These are phyloP conservation scores for Maconellicoccus hirsutus DNA, from an alignment of 1,140 invertebrate species.

Conservation along the genomic window DNA sequence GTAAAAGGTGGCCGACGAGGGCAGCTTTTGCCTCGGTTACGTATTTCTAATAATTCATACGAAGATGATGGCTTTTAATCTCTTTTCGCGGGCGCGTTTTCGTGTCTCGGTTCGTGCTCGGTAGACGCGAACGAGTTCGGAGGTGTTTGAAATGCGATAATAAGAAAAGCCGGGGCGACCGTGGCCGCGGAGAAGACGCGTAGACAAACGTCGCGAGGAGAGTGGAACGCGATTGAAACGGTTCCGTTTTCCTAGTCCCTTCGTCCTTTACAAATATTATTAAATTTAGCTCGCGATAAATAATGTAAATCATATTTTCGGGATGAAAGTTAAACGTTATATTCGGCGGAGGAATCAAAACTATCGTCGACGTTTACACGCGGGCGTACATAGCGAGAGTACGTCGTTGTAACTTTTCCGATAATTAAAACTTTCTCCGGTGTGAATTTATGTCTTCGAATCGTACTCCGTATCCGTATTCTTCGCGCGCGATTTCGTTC, in stretches of 20 bases:
- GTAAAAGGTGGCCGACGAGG: neutral
- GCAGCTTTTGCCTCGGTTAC: neutral
- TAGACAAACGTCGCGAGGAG: too few species aligned
- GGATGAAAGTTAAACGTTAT: neutral
- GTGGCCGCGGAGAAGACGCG: too few species aligned
- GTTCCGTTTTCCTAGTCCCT: neutral
- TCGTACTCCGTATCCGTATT: neutral
- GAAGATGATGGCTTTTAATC: constrained; percentile 14
- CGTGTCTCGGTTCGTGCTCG: too few species aligned
- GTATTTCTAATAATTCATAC: constrained; percentile 19
- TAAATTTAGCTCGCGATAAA: constrained; percentile 15
- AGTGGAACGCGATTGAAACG: neutral
- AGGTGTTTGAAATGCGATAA: too few species aligned
- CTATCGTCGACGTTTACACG: neutral
- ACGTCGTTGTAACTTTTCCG: neutral
- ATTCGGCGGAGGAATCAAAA: constrained; percentile 8
- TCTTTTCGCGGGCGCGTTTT: neutral
- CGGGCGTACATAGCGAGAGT: neutral
- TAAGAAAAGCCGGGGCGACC: too few species aligned
- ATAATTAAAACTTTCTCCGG: neutral
- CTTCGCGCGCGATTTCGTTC: neutral
- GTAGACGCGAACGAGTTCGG: too few species aligned
- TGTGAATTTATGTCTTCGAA: constrained; percentile 9
- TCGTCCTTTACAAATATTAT: constrained; percentile 5
- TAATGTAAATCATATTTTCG: constrained; percentile 20